These are phyloP conservation scores for Lasioglossum malachurum DNA, from an alignment of 2,888 invertebrate species.

Conservation along the genomic window DNA sequence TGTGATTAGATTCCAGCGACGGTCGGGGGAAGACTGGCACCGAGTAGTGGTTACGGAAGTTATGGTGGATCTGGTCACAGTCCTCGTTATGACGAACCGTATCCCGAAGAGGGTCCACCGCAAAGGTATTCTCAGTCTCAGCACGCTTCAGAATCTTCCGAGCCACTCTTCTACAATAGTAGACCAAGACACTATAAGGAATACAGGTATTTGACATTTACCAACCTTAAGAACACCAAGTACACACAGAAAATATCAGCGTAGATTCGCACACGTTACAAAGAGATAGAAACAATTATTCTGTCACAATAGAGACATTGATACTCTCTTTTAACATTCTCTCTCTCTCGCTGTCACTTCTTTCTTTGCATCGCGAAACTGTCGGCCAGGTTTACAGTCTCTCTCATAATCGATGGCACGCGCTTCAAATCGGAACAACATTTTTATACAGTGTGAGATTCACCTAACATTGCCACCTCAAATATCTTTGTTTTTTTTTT, in stretches of 20 bases:
- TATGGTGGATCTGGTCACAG: constrained; percentile 85
- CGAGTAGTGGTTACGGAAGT: constrained; percentile 80
- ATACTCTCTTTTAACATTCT: background rate
- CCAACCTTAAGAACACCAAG: constrained; percentile 33
- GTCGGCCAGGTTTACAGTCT: background rate
- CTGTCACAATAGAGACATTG: background rate
- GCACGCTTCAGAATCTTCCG: constrained; percentile 86
- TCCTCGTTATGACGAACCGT: constrained; percentile 81
- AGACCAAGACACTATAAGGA: constrained; percentile 91
- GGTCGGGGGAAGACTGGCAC: constrained; percentile 73
- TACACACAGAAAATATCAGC: constrained; percentile 17
- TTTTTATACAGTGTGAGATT: background rate
- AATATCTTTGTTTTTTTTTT: too few relatives aligned
- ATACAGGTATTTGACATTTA: constrained; percentile 78
- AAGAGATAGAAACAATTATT: constrained; percentile 12
- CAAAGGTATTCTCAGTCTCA: constrained; percentile 78
- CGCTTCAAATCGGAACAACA: background rate
- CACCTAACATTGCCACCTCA: too few relatives aligned
- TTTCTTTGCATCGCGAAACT: background rate
- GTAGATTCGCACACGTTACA: constrained; percentile 20
- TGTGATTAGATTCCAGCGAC: constrained; percentile 77
- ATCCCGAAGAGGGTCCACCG: constrained; percentile 79
- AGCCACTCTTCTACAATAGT: constrained; percentile 95
- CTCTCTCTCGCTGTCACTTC: background rate
- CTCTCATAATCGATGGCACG: background rate